A percentile compares a stretch with the other conserved stretches of the same genome.
Evolutionary conservation across 2,113 vertebrate genomes (phyloP).

Genomic region (Struthidea cinerea): DNA sequence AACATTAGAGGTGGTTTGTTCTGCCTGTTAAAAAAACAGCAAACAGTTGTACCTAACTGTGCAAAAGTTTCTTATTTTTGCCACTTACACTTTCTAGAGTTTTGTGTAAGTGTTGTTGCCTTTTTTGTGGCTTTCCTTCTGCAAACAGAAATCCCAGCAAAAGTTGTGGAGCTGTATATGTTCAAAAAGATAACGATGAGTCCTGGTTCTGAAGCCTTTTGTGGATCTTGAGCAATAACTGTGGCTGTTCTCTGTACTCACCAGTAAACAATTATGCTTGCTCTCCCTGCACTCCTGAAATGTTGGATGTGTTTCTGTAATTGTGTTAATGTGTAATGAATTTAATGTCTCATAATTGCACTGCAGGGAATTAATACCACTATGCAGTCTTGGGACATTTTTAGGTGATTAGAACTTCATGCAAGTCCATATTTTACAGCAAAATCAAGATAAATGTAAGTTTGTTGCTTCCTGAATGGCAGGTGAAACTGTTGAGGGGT

Average conservation of each 20-base stretch:
- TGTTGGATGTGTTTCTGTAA: constrained; percentile 57
- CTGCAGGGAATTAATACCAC: constrained; percentile 30
- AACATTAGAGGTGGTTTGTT: background rate
- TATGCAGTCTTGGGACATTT: constrained; percentile 28
- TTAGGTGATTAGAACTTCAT: constrained; percentile 18
- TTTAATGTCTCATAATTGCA: constrained; percentile 42
- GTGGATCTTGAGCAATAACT: constrained; percentile 11
- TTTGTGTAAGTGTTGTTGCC: background rate
- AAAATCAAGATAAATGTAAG: background rate
- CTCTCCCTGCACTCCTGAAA: constrained; percentile 36
- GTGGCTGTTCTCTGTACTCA: constrained; percentile 16
- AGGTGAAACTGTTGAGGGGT: background rate
- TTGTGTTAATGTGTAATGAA: constrained; percentile 57
- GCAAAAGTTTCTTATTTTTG: background rate
- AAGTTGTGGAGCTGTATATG: background rate
- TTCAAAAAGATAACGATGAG: background rate
- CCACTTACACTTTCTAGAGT: background rate
- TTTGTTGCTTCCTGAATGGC: background rate
- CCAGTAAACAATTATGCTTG: constrained; percentile 27
- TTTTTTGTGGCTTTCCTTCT: background rate
- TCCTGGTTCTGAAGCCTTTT: constrained; percentile 7
- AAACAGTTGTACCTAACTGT: background rate
- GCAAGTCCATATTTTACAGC: background rate
- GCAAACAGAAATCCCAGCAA: background rate
- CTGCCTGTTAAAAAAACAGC: background rate